phyloP scores from a whole-genome alignment of 2,888 invertebrate species.

The Sceliomorpha sp. region DNA sequence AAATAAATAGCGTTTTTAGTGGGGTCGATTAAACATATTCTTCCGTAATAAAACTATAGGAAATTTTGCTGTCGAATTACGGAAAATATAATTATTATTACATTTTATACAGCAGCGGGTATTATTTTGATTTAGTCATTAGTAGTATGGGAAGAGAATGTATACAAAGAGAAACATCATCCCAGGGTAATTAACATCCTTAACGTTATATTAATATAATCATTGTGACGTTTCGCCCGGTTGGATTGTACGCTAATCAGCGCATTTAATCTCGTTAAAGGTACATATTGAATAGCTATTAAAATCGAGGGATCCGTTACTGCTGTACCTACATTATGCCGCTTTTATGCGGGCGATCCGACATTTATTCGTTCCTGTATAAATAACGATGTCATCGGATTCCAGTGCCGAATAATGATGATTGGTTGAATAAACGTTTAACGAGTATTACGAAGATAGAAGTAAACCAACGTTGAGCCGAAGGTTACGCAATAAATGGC shows the following conservation, averaged over 20 bases:
- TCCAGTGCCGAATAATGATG: conserved; percentile 14
- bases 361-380: conserved; percentile 19
- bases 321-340: conserved; percentile 14
- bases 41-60: no score
- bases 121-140: no score
- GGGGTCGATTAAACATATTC: no score
- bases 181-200: no score
- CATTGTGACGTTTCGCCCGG: neutral
- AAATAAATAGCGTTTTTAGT: no score
- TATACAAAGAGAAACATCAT: no score
- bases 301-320: conserved; percentile 16
- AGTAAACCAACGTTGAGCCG: neutral
- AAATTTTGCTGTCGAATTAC: no score
- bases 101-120: no score
- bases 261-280: conserved; percentile 35
- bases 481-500: neutral
- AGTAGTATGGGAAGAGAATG: no score
- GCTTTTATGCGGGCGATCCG: conserved; percentile 27
- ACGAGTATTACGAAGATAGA: neutral
- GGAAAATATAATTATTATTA: no score
- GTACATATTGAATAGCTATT: conserved; percentile 31
- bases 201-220: no score
- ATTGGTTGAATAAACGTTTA: conserved; percentile 3
- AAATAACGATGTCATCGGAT: conserved; percentile 30
- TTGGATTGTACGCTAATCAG: neutral